Evolutionary conservation across 2,888 invertebrate species (phyloP).

Genomic region (Iphiclides podalirius): DNA sequence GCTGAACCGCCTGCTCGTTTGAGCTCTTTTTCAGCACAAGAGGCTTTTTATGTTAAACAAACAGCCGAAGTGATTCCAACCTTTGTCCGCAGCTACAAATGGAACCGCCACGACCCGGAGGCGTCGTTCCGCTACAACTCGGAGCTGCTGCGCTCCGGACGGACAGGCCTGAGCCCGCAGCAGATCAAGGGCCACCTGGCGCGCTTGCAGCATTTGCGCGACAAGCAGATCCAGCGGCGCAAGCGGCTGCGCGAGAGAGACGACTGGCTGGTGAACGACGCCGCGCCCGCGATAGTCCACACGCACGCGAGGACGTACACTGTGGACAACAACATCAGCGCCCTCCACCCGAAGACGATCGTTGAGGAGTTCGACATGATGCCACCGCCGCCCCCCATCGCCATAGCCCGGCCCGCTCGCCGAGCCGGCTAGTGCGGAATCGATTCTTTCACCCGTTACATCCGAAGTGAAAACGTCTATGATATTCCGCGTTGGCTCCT

Average conservation of each 20-base stretch:
- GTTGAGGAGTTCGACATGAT: constrained; percentile 77
- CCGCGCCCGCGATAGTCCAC: constrained; percentile 56
- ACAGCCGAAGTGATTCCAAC: too few relatives aligned
- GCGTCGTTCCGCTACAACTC: constrained; percentile 67
- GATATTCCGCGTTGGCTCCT: too few relatives aligned
- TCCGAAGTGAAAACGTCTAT: neutral
- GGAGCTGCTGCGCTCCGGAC: constrained; percentile 62
- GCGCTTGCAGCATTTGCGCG: constrained; percentile 60
- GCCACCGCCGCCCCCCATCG: constrained; percentile 48
- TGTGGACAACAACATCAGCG: constrained; percentile 73
- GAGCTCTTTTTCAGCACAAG: too few relatives aligned
- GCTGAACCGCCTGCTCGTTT: too few relatives aligned
- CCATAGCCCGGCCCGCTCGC: constrained; percentile 40
- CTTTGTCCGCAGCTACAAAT: constrained; percentile 55
- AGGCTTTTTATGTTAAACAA: too few relatives aligned
- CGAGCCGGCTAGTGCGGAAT: constrained; percentile 36
- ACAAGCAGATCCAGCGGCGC: constrained; percentile 63
- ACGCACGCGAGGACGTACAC: constrained; percentile 78
- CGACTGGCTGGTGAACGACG: constrained; percentile 64
- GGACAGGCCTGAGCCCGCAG: constrained; percentile 61
- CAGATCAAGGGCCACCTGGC: constrained; percentile 63
- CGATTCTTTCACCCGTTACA: constrained; percentile 14
- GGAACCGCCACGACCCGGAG: constrained; percentile 71
- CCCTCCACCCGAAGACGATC: constrained; percentile 79
- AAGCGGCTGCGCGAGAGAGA: constrained; percentile 46